These are phyloP conservation scores for Acutogordius australiensis DNA, from an alignment of 2,888 invertebrate genomes.

Conservation along the genomic window DNA sequence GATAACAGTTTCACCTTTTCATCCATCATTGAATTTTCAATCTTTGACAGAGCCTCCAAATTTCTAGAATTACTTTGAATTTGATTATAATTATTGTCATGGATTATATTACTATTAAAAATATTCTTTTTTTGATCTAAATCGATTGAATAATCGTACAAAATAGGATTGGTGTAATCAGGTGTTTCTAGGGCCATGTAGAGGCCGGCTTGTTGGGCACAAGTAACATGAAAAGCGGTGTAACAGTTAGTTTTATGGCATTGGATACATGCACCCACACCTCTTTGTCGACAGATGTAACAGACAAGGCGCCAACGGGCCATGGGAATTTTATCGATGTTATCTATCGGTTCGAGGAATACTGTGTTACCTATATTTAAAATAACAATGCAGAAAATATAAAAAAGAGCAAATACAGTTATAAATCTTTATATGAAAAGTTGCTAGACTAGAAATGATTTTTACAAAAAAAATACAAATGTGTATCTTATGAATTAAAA, in stretches of 20 bases:
- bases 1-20: no score
- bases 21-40: no score
- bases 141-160: no score
- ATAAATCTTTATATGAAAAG: no score
- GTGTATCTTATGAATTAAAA: no score
- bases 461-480: no score
- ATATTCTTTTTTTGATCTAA: no score
- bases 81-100: no score
- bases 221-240: slow-evolving; percentile 81
- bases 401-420: background rate
- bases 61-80: no score
- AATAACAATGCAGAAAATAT: slow-evolving; percentile 4
- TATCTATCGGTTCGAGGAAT: slow-evolving; percentile 85
- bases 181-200: slow-evolving; percentile 90
- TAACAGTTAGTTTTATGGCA: slow-evolving; percentile 44
- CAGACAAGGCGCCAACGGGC: slow-evolving; percentile 86
- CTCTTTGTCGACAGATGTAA: slow-evolving; percentile 57
- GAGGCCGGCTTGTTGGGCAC: slow-evolving; percentile 68
- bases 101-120: no score
- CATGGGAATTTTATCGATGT: slow-evolving; percentile 70
- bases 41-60: no score
- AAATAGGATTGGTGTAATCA: slow-evolving; percentile 24
- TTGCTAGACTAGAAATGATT: no score
- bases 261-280: slow-evolving; percentile 82
- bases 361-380: slow-evolving; percentile 17